Evolutionary conservation across 1,140 invertebrate genomes (phyloP), one percentile per base, ranked within the genome.

Genomic region (Musca domestica): DNA sequence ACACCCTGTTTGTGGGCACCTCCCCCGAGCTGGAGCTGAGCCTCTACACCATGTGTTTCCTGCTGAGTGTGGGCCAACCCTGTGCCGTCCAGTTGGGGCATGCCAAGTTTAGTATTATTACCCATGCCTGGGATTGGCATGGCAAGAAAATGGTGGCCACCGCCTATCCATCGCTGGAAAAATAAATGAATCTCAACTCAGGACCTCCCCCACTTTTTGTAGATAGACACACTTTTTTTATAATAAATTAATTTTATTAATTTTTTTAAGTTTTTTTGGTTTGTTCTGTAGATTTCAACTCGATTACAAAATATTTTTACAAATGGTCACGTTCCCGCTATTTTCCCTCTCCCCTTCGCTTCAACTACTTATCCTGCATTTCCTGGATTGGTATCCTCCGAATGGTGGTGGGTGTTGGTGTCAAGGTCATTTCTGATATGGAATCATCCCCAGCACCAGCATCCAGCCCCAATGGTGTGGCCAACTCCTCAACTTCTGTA

Each of bases 1-100:
- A 89, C 23, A 86, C 88, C 2, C 87, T 96, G 82, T 93, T 96
- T 73, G 86, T 97, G 63, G 95, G 95, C 19, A 95, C 92, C 1
- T 95, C 93, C 66, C 95, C 95, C 0, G 95, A 97, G 83, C 85
- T 97, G 70, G 95, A 97, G 82, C 88, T 98, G 81, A 91, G 94
- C 49, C 83, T 95, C 0, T 97, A 95, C 77, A 95, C 94, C 0
- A 86, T 94, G 7, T 96, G 94, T 74, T 95, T 91, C 74, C 80
- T 92, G 7, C 83, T 89, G 1, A 83, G 90, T 58, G 86, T 88
- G 0, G 88, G 90, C 67, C 82, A 85, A 56, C 83, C 87, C 7
- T 95, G 93, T 74, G 87, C 87, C 3, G 83, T 95, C 14, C 88
- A 88, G 64, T 80, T 93, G 17, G 88, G 86, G 41, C 87, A 86